Conservation (phyloP, 2,888 invertebrate genomes). For the Isoperla grammatica region DNA sequence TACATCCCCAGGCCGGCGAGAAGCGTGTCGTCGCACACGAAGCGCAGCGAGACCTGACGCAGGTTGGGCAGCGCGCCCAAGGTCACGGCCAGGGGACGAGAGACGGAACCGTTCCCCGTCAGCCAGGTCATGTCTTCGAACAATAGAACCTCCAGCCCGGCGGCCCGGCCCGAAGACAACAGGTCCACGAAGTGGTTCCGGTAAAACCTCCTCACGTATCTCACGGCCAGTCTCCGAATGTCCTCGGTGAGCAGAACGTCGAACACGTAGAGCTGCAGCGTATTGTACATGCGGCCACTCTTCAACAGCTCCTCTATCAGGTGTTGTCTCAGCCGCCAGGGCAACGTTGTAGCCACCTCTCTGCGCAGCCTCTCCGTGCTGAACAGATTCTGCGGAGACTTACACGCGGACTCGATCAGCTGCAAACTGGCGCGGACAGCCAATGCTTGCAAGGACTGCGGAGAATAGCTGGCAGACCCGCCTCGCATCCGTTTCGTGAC, state of each 20-base stretch:
- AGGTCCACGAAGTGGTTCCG: constrained; percentile 24
- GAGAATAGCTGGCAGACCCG: neutral
- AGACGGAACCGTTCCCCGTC: constrained; percentile 21
- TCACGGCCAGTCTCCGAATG: constrained; percentile 26
- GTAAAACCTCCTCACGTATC: constrained; percentile 29
- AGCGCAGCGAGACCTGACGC: constrained; percentile 26
- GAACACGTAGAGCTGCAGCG: constrained; percentile 24
- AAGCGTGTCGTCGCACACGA: constrained; percentile 29
- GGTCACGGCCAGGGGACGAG: constrained; percentile 22
- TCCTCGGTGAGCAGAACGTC: constrained; percentile 27
- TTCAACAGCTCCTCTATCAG: constrained; percentile 26
- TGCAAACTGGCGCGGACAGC: constrained; percentile 21
- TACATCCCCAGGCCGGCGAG: constrained; percentile 25
- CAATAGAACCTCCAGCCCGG: constrained; percentile 25
- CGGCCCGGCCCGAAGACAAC: constrained; percentile 24
- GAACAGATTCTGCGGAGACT: constrained; percentile 2
- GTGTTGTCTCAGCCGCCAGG: constrained; percentile 26
- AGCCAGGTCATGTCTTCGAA: constrained; percentile 30
- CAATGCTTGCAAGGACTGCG: constrained; percentile 18
- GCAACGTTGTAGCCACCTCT: constrained; percentile 18
- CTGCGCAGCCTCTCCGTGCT: constrained; percentile 5
- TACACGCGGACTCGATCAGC: constrained; percentile 22
- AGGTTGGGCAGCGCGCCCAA: constrained; percentile 24
- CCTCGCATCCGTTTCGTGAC: constrained; percentile 6
- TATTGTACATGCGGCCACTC: constrained; percentile 29